Evolutionary conservation across 2,888 invertebrate genomes (phyloP).

Genomic region (Sthenelais limicola): DNA sequence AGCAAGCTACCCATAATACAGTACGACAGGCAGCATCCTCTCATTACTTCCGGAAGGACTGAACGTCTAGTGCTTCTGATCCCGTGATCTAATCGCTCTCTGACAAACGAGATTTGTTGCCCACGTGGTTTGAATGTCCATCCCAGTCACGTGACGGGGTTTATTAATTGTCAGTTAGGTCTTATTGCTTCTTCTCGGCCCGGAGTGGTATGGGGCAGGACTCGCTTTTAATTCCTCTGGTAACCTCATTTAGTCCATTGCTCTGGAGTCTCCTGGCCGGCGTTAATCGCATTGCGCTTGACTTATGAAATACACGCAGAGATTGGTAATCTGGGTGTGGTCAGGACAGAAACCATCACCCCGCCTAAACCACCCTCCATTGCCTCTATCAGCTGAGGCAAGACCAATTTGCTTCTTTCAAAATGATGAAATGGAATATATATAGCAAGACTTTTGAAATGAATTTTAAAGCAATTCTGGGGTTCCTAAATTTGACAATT

Average conservation of each 20-base stretch:
- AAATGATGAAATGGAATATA: no score
- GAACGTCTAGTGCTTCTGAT: conserved; percentile 11
- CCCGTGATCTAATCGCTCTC: conserved; percentile 24
- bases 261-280: conserved; percentile 3
- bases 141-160: conserved; percentile 28
- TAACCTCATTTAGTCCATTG: conserved; percentile 33
- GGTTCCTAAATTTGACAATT: no score
- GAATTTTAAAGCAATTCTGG: no score
- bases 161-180: conserved; percentile 30
- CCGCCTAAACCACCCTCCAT: conserved; percentile 1
- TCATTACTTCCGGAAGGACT: conserved; percentile 23
- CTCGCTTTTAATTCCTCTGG: conserved; percentile 35
- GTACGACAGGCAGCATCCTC: conserved; percentile 15
- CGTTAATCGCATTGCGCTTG: conserved; percentile 18
- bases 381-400: not conserved
- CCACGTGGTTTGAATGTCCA: conserved; percentile 25
- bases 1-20: conserved; percentile 31
- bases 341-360: conserved; percentile 20
- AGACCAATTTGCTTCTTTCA: no score
- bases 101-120: conserved; percentile 33
- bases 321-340: conserved; percentile 17
- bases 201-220: conserved; percentile 18
- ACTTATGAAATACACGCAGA: conserved; percentile 35
- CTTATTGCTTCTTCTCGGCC: conserved; percentile 30
- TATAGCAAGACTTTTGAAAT: no score